These are phyloP conservation scores for Drosophila falleni DNA, from an alignment of 2,888 invertebrate genomes.

Conservation along the genomic window DNA sequence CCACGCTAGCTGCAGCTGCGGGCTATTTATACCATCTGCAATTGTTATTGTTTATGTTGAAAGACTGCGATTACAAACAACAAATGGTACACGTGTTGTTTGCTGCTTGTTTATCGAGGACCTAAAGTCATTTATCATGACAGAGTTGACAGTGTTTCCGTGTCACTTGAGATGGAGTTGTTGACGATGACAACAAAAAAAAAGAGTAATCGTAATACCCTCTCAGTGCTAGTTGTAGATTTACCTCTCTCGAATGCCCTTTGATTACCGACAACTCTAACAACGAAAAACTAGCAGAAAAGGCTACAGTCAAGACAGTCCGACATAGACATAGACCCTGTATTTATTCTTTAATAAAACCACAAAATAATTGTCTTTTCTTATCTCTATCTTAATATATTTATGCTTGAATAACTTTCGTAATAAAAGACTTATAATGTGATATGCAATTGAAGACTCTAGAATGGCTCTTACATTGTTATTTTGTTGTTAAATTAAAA, in stretches of 20 bases:
- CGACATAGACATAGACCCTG: neutral
- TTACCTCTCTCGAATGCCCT: constrained; percentile 4
- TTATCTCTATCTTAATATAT: neutral
- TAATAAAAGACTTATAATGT: no score
- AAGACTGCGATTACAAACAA: constrained; percentile 2
- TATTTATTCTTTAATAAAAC: neutral
- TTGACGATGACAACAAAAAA: neutral
- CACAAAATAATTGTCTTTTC: neutral
- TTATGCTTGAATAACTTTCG: neutral
- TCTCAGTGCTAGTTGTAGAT: constrained; percentile 3
- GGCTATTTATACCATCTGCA: constrained; percentile 10
- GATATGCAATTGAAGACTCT: no score
- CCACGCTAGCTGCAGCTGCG: constrained; percentile 3
- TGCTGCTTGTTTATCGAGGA: constrained; percentile 1
- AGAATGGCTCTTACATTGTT: no score
- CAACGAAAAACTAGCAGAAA: neutral
- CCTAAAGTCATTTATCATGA: constrained; percentile 5
- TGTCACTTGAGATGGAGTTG: constrained; percentile 12
- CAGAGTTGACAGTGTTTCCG: constrained; percentile 1
- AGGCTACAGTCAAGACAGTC: no score
- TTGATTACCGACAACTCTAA: constrained; percentile 8
- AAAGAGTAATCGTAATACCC: constrained; percentile 14
- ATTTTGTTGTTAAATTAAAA: no score
- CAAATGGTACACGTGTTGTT: constrained; percentile 22
- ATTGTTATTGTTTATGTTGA: constrained; percentile 24